Percentiles rank a stretch among this genome's conserved stretches.
These are phyloP conservation scores for Ceraclea dissimilis DNA, from an alignment of 2,888 invertebrate genomes.

Conservation along the genomic window DNA sequence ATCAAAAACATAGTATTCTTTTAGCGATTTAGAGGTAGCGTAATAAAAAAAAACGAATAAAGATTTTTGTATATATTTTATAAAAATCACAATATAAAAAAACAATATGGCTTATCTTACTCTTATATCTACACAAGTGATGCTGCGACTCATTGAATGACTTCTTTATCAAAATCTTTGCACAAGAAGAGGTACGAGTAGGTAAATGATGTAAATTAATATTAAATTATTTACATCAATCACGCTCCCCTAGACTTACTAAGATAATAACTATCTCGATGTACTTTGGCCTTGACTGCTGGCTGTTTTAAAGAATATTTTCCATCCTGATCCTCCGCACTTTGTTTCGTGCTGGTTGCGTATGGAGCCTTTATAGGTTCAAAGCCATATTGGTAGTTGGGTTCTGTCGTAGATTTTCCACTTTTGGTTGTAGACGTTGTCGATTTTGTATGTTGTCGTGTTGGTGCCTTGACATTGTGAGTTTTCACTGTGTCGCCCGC, in stretches of 20 bases:
- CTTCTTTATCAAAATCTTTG: too few species aligned
- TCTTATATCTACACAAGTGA: too few species aligned
- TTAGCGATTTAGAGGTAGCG: too few species aligned
- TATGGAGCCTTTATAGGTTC: conserved; percentile 33
- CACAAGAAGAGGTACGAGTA: too few species aligned
- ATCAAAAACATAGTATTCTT: too few species aligned
- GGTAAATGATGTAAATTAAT: too few species aligned
- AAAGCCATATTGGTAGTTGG: conserved; percentile 46
- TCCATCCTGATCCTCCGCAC: conserved; percentile 16
- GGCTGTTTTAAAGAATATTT: conserved; percentile 32
- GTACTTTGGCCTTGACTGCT: conserved; percentile 40
- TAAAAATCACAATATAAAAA: too few species aligned
- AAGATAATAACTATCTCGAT: conserved; percentile 43
- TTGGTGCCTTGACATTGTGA: conserved; percentile 31
- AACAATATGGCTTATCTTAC: too few species aligned
- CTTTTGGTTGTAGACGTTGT: conserved; percentile 33
- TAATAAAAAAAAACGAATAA: too few species aligned
- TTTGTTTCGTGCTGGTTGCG: background rate
- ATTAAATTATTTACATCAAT: background rate
- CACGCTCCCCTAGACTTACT: conserved; percentile 37
- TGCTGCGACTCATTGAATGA: too few species aligned
- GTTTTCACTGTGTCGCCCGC: conserved; percentile 11
- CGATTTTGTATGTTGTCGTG: conserved; percentile 15
- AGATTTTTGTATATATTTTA: too few species aligned
- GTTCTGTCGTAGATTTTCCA: conserved; percentile 33